phyloP scores from a whole-genome alignment of 2,113 vertebrate species.

The Psammodynastes pulverulentus region DNA sequence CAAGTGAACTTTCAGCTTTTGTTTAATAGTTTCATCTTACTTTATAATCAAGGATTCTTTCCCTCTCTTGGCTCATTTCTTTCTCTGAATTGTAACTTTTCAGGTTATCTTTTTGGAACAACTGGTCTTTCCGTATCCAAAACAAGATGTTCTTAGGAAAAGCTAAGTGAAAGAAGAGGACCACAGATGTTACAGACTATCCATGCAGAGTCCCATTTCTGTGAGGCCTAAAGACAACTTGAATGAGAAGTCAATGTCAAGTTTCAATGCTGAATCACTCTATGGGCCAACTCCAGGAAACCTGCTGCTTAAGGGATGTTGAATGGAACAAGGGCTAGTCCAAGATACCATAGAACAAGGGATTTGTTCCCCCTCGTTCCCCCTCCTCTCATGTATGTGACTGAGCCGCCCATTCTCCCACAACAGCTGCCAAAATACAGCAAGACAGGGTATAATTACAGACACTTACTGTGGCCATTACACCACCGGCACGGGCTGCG shows the following conservation, averaged over 20 bases:
- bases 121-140: not conserved
- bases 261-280: not conserved
- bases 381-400: slow-evolving; percentile 43
- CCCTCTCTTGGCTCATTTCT: not conserved
- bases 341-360: slow-evolving; percentile 13
- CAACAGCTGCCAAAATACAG: slow-evolving; percentile 79
- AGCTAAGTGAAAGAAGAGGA: not conserved
- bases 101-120: not conserved
- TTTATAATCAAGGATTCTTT: not conserved
- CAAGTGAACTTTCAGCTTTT: not conserved
- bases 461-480: slow-evolving; percentile 78
- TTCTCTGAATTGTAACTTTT: not conserved
- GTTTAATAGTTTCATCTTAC: not conserved
- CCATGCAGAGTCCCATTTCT: not conserved
- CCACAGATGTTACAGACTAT: not conserved
- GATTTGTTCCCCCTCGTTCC: not conserved
- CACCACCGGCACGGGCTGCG: slow-evolving; percentile 69
- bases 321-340: not conserved
- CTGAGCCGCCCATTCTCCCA: slow-evolving; percentile 70
- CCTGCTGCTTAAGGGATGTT: fast-evolving
- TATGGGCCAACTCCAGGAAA: not conserved
- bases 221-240: not conserved
- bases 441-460: slow-evolving; percentile 80
- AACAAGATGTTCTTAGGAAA: not conserved
- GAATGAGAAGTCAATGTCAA: not conserved